phyloP scores from a whole-genome alignment of 1,140 invertebrate genomes.

The Drosophila sulfurigaster region DNA sequence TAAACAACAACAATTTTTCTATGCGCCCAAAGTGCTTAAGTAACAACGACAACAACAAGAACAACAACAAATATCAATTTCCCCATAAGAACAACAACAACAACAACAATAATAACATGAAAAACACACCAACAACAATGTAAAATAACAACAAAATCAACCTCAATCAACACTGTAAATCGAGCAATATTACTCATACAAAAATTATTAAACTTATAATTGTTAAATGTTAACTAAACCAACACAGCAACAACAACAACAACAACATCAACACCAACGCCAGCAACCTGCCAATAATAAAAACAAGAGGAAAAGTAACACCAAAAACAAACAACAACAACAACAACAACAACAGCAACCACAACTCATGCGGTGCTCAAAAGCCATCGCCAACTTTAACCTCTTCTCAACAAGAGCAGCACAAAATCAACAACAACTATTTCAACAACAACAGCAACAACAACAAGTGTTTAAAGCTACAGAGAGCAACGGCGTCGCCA shows the following conservation, averaged over 20 bases:
- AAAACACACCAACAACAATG: constrained; percentile 30
- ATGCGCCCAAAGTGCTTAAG: constrained; percentile 78
- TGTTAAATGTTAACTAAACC: constrained; percentile 72
- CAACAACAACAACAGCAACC: constrained; percentile 32
- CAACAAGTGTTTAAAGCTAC: constrained; percentile 10
- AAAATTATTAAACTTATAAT: constrained; percentile 43
- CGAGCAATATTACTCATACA: constrained; percentile 73
- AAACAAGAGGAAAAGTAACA: constrained; percentile 22
- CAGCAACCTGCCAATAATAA: constrained; percentile 71
- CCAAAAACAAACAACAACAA: constrained; percentile 31
- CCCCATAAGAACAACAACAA: constrained; percentile 33
- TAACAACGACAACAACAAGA: constrained; percentile 41
- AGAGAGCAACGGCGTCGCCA: constrained; percentile 20
- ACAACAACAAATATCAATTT: constrained; percentile 15
- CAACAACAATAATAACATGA: constrained; percentile 22
- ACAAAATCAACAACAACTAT: constrained; percentile 12
- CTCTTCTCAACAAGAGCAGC: constrained; percentile 19
- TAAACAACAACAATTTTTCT: constrained; percentile 55
- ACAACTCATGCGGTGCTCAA: constrained; percentile 65
- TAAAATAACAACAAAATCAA: constrained; percentile 64
- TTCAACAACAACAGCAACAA: constrained; percentile 24
- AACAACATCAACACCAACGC: constrained; percentile 47
- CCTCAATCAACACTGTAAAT: constrained; percentile 75
- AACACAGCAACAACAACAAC: constrained; percentile 31
- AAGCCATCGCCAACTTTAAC: constrained; percentile 36